Evolutionary conservation across 2,888 invertebrate genomes (phyloP), one percentile per base, ranked within the genome.

Genomic region (Synanthedon tipuliformis): DNA sequence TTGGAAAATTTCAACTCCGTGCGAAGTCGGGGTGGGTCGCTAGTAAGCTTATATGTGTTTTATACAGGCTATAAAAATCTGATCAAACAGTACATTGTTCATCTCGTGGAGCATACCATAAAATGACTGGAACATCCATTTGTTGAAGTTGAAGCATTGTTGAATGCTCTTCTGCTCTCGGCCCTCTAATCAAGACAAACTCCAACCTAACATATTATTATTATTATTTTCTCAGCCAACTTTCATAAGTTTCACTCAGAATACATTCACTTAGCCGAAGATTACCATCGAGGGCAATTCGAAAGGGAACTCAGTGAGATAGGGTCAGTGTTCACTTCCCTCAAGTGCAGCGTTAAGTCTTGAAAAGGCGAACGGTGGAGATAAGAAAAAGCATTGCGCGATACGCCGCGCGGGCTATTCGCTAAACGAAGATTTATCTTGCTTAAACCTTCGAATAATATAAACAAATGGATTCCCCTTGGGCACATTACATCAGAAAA

Each of bases 281-380:
- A 81, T 81, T 79, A 73, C 66, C 75, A 81, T 81, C 80, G 69
- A 71, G 75, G 74, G 74, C 77, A 72, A 68, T 75, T 71, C 66
- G 77, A 78, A 78, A 76, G 78, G 75, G 68, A 72, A 75, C 72
- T 71, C 63, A 59, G 59, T 60, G 59, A 73, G 76, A 78, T 78
- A 75, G 75, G 78, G 78, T 78, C 78, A 78, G 49, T 49, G 16
- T 45, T 45, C 45, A 45, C 70, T 72, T 75, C 68, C 66, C 68
- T 69, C 70, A 68, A 71, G 69, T 71, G 59, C 57, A 71, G 69
- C 70, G 59, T 58, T 56, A 59, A 64, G 60, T 64, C 68, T 70
- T 65, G 65, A 66, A 73, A 68, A 63, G 65, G 71, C 64, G 63
- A 67, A 66, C 60, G 56, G 58, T 18, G 13, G 27, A 71, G 77